Conservation (phyloP, 2,797 vertebrate genomes). For the Parambassis ranga region DNA sequence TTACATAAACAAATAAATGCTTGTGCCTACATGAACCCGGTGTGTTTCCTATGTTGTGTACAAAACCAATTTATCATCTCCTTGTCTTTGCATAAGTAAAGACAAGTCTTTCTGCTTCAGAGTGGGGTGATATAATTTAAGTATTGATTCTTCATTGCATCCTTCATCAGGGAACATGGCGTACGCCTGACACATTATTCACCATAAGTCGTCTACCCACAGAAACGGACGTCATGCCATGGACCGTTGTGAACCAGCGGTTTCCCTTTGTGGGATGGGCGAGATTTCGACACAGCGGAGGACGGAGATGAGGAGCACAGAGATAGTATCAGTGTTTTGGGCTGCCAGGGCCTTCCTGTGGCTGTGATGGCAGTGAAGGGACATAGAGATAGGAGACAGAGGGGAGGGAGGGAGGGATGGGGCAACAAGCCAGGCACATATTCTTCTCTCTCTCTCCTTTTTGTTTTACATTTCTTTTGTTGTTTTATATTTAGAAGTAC, state of each 20-base stretch:
- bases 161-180: conserved; percentile 21
- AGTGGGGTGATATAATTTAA: too few species aligned
- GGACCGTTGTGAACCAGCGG: conserved; percentile 76
- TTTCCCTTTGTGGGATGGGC: conserved; percentile 80
- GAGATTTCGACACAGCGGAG: conserved; percentile 81
- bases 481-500: neutral
- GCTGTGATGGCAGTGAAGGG: conserved; percentile 73
- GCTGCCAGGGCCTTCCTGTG: conserved; percentile 83
- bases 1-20: conserved; percentile 36
- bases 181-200: conserved; percentile 51
- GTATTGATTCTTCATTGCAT: conserved; percentile 8
- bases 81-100: too few species aligned
- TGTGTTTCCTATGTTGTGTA: neutral
- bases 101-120: too few species aligned
- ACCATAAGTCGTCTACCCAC: conserved; percentile 69
- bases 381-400: conserved; percentile 67
- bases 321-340: conserved; percentile 79
- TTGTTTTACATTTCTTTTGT: neutral
- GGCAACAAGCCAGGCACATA: conserved; percentile 23
- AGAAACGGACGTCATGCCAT: conserved; percentile 71
- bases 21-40: neutral
- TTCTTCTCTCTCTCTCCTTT: too few species aligned
- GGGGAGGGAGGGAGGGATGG: conserved; percentile 21
- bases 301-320: conserved; percentile 72
- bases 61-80: neutral